Percentiles rank a stretch among this genome's conserved stretches.
Conservation (phyloP, 2,888 invertebrate genomes). For the Acleris literana region DNA sequence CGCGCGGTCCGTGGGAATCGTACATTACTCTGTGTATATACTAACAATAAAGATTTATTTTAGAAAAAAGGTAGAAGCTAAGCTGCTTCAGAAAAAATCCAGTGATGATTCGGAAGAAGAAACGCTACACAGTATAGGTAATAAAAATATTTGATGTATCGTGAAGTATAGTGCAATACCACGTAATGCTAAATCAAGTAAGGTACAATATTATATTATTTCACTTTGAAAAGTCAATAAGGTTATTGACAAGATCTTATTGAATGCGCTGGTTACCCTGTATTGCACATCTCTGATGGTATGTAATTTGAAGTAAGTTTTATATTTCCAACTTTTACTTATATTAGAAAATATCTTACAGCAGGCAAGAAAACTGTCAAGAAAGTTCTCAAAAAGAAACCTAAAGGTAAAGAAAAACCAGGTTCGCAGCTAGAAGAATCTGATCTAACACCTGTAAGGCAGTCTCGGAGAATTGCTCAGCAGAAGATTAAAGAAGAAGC, state of each 20-base stretch:
- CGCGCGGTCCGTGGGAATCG: no score
- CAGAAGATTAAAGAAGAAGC: conserved; percentile 94
- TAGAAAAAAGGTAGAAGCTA: conserved; percentile 83
- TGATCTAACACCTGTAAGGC: conserved; percentile 85
- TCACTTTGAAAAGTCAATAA: no score
- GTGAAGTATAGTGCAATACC: no score
- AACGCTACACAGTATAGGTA: conserved; percentile 76
- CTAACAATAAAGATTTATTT: conserved; percentile 40
- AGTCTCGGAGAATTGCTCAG: conserved; percentile 93
- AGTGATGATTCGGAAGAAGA: conserved; percentile 81
- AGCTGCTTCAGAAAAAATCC: conserved; percentile 77
- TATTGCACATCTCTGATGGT: no score
- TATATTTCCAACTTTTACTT: no score
- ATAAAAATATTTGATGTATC: conserved; percentile 5
- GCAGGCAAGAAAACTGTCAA: conserved; percentile 71
- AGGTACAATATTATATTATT: no score
- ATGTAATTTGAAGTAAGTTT: no score
- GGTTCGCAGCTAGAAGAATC: conserved; percentile 54
- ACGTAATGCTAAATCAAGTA: no score
- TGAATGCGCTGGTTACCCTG: no score
- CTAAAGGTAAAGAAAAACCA: conserved; percentile 51
- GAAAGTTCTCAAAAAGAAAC: conserved; percentile 61
- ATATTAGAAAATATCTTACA: conserved; percentile 39
- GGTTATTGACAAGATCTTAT: no score
- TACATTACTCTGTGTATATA: no score